Evolutionary conservation across 2,113 vertebrate genomes (phyloP), one percentile per base, ranked within the genome.

Genomic region (Hyaena hyaena): DNA sequence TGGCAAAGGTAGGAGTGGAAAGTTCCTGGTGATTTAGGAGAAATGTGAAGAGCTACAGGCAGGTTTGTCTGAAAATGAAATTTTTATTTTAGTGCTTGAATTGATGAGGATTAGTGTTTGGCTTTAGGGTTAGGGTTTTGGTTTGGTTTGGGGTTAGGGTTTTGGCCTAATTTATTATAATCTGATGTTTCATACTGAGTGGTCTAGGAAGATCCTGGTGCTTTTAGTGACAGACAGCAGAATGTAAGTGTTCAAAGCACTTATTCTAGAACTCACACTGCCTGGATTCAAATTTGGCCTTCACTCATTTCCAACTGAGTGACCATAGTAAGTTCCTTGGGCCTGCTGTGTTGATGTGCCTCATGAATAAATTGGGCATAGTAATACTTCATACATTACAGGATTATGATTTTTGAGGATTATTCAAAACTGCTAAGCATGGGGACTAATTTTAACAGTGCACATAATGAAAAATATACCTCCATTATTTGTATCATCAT

Each of bases 21-120:
- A 61, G 31, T 45, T 80, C 3, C 50, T 50, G 10, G 17, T 45
- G n/a, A 76, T 35, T 76, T 61, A 35, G 4, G 9, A 82, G 5
- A 28, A 45, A 55, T 35, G 5, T 19, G 66, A 24, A 19, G 5
- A 66, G 12, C 35, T 88, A 31, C 14, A 58, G 23, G 23, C 7
- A 92, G 61, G 83, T 61, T 84, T 79, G 14, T 68, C 39, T 82
- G 28, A 53, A 93, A 93, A 79, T 1, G 35, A 89, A 88, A 93
- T 5, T 26, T 3, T 61, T 74, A 43, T 79, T 50, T 50, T 50
- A 50, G 50, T 50, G 10, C 14, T 50, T 50, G 50, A 12, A 50
- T 50, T 50, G 14, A 31, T 85, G 33, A 82, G 17, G 28, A 87
- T 73, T 50, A 43, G 1, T 26, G 2, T 26, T 92, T 95, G 43